Evolutionary conservation across 2,888 invertebrate genomes (phyloP).

Genomic region (Latheticus oryzae): DNA sequence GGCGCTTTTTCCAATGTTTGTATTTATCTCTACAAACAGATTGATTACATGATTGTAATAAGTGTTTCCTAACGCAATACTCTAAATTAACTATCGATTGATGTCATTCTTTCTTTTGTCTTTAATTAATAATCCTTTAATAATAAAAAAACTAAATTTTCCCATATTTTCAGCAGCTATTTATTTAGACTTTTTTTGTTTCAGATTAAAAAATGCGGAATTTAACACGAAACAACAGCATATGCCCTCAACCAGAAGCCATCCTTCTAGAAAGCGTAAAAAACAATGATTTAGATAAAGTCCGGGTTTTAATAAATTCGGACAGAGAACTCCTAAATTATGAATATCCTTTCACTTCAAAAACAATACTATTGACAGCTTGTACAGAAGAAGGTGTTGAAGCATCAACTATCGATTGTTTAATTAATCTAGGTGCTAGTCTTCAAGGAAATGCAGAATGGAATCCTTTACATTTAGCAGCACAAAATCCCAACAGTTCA

Average conservation of each 20-base stretch:
- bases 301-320: slow-evolving; percentile 67
- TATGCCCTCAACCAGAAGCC: slow-evolving; percentile 58
- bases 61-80: slow-evolving; percentile 17
- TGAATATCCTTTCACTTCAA: slow-evolving; percentile 70
- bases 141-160: no score
- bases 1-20: slow-evolving; percentile 16
- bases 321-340: slow-evolving; percentile 69
- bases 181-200: slow-evolving; percentile 22
- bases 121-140: no score
- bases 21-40: slow-evolving; percentile 22
- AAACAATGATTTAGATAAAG: slow-evolving; percentile 68
- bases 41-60: slow-evolving; percentile 32
- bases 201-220: slow-evolving; percentile 37
- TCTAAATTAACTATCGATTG: slow-evolving; percentile 35
- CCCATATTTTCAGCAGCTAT: no score
- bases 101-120: neutral
- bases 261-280: slow-evolving; percentile 68
- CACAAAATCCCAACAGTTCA: slow-evolving; percentile 66
- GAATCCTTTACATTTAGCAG: slow-evolving; percentile 76
- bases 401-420: slow-evolving; percentile 69
- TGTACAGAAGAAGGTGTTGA: slow-evolving; percentile 70
- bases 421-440: slow-evolving; percentile 73
- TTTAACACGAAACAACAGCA: slow-evolving; percentile 54
- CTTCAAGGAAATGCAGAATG: slow-evolving; percentile 67
- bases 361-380: slow-evolving; percentile 65